These are phyloP conservation scores for Oreotrochilus melanogaster DNA, from an alignment of 2,113 vertebrate genomes.

Conservation along the genomic window DNA sequence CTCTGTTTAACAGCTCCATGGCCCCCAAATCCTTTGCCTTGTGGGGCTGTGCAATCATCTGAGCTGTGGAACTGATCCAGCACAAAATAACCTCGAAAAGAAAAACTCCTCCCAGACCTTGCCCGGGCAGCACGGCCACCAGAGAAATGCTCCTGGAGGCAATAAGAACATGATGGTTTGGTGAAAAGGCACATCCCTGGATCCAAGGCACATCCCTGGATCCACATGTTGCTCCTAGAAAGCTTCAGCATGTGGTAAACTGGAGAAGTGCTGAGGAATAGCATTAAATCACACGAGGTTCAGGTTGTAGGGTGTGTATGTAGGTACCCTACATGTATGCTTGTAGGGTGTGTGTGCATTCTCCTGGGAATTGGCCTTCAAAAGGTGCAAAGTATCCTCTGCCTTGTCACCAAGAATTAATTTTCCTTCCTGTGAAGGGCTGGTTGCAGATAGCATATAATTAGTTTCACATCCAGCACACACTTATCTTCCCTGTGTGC, in stretches of 20 bases:
- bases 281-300: background rate
- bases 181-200: background rate
- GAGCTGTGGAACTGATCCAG: background rate
- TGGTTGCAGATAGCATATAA: background rate
- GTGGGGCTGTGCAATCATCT: background rate
- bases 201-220: background rate
- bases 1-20: background rate
- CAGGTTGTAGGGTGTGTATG: background rate
- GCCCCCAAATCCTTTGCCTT: background rate
- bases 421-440: background rate
- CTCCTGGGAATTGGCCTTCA: background rate
- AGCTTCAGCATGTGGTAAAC: accelerated
- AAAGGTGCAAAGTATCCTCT: background rate
- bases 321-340: too few species aligned
- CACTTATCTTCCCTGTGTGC: background rate
- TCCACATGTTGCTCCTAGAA: background rate
- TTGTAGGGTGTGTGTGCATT: accelerated
- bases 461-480: background rate
- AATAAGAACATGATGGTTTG: background rate
- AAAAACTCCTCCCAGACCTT: background rate
- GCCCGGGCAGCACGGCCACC: accelerated
- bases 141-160: background rate
- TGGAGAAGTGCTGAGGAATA: background rate
- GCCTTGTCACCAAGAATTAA: background rate
- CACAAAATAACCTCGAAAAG: background rate